Percentiles rank a stretch among this genome's conserved stretches.
phyloP scores from a whole-genome alignment of 2,113 vertebrate species.

The Synchiropus splendidus region DNA sequence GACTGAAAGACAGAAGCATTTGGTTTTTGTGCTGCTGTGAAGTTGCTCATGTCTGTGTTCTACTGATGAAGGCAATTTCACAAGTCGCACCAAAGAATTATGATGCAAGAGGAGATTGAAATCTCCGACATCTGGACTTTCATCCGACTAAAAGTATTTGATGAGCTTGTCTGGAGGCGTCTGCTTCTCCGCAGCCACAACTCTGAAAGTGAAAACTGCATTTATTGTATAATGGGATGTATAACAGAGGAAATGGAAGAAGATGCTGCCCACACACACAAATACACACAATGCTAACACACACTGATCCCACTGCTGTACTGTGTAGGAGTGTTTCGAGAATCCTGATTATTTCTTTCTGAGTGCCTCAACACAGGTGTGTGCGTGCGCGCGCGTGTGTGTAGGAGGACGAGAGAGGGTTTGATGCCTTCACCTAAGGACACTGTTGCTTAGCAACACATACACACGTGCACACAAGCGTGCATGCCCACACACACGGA shows the following conservation, averaged over 20 bases:
- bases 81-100: too few species aligned
- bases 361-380: constrained; percentile 39
- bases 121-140: too few species aligned
- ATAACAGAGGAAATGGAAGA: constrained; percentile 18
- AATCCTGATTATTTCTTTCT: constrained; percentile 38
- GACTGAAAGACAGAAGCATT: constrained; percentile 27
- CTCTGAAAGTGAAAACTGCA: constrained; percentile 4
- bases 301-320: constrained; percentile 18
- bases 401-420: constrained; percentile 27
- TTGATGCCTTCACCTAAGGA: constrained; percentile 50
- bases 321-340: constrained; percentile 41
- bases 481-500: constrained; percentile 12
- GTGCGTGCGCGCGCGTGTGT: constrained; percentile 4
- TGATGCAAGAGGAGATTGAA: too few species aligned
- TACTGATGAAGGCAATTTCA: too few species aligned
- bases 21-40: too few species aligned
- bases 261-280: constrained; percentile 25
- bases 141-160: too few species aligned
- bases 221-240: constrained; percentile 27
- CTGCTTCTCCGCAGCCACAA: too few species aligned
- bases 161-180: too few species aligned
- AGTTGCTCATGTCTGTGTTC: too few species aligned
- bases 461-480: constrained; percentile 4
- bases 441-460: constrained; percentile 46
- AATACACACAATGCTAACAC: constrained; percentile 16